Base-by-base conservation (phyloP, 2,113 vertebrate genomes). In the Eolophus roseicapilla region DNA sequence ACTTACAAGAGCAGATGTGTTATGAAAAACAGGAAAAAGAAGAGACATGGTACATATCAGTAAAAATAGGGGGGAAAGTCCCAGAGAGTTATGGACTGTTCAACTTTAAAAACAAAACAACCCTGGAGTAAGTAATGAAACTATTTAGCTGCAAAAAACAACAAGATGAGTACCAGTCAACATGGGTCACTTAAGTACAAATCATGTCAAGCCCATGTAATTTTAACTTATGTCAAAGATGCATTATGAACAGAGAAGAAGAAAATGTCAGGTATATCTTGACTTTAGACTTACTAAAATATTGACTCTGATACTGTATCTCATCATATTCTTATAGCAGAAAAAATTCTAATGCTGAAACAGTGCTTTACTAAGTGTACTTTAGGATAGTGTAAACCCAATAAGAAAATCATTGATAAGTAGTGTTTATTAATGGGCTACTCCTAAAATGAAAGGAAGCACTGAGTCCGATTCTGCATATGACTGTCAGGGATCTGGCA, bases 61-160 rank as follows among this genome's bases (percentile, higher is more conserved):
- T 64, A 55, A 80, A 82, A 88, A 73, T 4, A 15, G 3, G 0
- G 1, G 3, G 0, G 0, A 0, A 29, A 49, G 67, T 5, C 2
- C 3, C 18, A 35, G 9, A 77, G 19, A 35, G 2, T 88, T 82
- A n/a, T 13, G 17, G 21, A 63, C 24, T 41, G 13, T 50, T 86
- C 39, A 73, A 21, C 41, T 69, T 73, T 21, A 11, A 52, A 85
- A 2, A 13, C 35, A 33, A 50, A 52, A 52, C 27, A 52, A 17
- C 35, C 11, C 8, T 53, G 31, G 25, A 85, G 71, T 37, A 73
- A 53, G 3, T 50, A 59, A 55, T 73, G 3, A 63, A 89, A 71
- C 15, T 49, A 3, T 53, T 78, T n/a, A 92, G 6, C 6, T 71
- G 28, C 10, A 71, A 59, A 71, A 82, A 83, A 73, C n/a, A 78